Evolutionary conservation across 2,888 invertebrate genomes (phyloP).

Genomic region (Lamellibrachia satsuma): DNA sequence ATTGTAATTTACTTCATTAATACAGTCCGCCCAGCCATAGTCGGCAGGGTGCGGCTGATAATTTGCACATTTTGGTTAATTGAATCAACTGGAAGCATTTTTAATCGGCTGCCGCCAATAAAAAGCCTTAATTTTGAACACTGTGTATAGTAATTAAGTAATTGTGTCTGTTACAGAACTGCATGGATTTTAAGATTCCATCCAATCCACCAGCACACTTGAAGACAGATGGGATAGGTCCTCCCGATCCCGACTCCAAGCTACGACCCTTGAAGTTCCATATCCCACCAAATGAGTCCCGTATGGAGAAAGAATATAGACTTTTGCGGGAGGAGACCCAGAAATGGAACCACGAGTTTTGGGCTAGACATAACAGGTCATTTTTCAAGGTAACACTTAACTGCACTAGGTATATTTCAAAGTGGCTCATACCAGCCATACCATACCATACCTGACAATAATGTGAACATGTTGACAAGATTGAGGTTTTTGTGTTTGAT

Average conservation of each 20-base stretch:
- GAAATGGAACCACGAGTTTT: constrained; percentile 85
- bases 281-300: constrained; percentile 74
- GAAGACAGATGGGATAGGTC: constrained; percentile 76
- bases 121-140: background rate
- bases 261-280: constrained; percentile 78
- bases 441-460: too few relatives aligned
- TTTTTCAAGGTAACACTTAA: constrained; percentile 75
- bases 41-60: too few relatives aligned
- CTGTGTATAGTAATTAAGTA: background rate
- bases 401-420: background rate
- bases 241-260: constrained; percentile 83
- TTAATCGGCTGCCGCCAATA: too few relatives aligned
- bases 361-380: constrained; percentile 81
- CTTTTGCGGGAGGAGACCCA: constrained; percentile 76
- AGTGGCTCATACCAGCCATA: background rate
- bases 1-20: too few relatives aligned
- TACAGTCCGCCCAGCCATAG: too few relatives aligned
- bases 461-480: too few relatives aligned
- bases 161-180: background rate
- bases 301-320: constrained; percentile 74
- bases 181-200: background rate
- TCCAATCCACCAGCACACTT: constrained; percentile 36
- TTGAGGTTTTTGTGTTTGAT: too few relatives aligned
- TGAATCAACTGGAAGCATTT: too few relatives aligned
- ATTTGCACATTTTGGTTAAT: too few relatives aligned